A percentile compares a stretch with the other conserved stretches of the same genome.
phyloP scores from a whole-genome alignment of 2,797 vertebrate species.

The Parotocinclus haroldoi region DNA sequence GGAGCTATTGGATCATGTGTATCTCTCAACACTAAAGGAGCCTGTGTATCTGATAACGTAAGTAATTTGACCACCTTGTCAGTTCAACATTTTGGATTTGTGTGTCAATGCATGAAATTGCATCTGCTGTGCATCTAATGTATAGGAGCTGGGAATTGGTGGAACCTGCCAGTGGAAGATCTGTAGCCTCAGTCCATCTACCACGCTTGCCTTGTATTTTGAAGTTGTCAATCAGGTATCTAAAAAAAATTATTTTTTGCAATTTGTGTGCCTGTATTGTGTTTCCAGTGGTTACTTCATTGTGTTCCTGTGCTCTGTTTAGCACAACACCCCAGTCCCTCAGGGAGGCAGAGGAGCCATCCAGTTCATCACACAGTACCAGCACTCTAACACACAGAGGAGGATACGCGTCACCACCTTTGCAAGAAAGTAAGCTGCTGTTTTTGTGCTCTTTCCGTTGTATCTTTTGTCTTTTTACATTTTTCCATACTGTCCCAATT shows the following conservation, averaged over 20 bases:
- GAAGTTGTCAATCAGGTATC: conserved; percentile 95
- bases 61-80: conserved; percentile 54
- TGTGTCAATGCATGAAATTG: too few species aligned
- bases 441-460: too few species aligned
- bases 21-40: conserved; percentile 86
- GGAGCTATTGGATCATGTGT: conserved; percentile 90
- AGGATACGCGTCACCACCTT: conserved; percentile 91
- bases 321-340: conserved; percentile 92
- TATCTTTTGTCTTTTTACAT: too few species aligned
- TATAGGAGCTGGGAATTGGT: conserved; percentile 81
- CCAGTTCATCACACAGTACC: conserved; percentile 95
- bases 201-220: conserved; percentile 88
- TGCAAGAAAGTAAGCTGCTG: conserved; percentile 86
- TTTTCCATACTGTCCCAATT: too few species aligned
- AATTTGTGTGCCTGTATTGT: neutral
- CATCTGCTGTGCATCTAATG: neutral
- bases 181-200: conserved; percentile 84
- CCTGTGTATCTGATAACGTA: conserved; percentile 92
- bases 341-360: conserved; percentile 91
- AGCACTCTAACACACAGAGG: conserved; percentile 89
- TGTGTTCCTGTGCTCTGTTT: conserved; percentile 29
- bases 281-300: neutral
- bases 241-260: neutral
- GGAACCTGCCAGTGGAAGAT: conserved; percentile 96
- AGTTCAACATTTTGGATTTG: neutral